phyloP scores from a whole-genome alignment of 2,888 invertebrate genomes.

The Seira musarum region DNA sequence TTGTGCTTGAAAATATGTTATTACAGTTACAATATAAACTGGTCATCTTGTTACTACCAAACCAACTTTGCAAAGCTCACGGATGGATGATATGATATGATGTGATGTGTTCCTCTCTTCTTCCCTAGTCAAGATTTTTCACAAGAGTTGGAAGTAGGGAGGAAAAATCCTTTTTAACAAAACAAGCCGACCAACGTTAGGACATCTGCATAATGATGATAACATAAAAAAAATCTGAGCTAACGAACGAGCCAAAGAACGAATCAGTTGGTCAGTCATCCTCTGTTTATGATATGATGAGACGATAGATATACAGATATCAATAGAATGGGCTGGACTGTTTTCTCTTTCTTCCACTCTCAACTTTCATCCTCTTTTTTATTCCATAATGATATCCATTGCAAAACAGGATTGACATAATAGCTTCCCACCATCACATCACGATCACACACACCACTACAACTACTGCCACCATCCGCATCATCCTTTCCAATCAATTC shows the following conservation, averaged over 20 bases:
- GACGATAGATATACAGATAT: no score
- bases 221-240: not conserved
- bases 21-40: slow-evolving; percentile 7
- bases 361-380: not conserved
- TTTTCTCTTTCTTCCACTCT: no score
- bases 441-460: no score
- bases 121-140: slow-evolving; percentile 38
- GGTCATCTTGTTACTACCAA: slow-evolving; percentile 54
- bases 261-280: not conserved
- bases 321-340: no score
- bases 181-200: slow-evolving; percentile 57
- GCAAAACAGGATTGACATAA: not conserved
- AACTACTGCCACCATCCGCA: no score
- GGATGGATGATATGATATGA: slow-evolving; percentile 37
- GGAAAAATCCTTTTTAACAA: slow-evolving; percentile 48
- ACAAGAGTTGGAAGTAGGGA: slow-evolving; percentile 22
- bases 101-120: slow-evolving; percentile 33
- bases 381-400: not conserved
- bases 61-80: slow-evolving; percentile 28
- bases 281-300: not conserved
- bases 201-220: slow-evolving; percentile 56
- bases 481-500: slow-evolving; percentile 3
- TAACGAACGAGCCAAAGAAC: not conserved
- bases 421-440: not conserved
- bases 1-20: not conserved